These are phyloP conservation scores for Oligia strigilis DNA, from an alignment of 2,888 invertebrate genomes.

Conservation along the genomic window DNA sequence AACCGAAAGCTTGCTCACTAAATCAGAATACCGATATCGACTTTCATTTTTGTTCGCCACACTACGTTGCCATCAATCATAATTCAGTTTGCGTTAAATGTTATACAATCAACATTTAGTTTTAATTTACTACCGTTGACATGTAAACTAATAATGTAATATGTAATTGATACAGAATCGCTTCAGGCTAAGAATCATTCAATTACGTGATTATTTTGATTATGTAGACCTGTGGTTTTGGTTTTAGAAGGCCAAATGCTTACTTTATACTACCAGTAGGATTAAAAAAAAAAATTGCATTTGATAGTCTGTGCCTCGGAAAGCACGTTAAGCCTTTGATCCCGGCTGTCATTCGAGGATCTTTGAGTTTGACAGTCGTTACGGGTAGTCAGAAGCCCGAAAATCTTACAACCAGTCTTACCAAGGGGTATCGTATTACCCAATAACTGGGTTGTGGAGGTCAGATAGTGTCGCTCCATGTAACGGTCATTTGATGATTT, in stretches of 20 bases:
- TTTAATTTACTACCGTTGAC: conserved; percentile 80
- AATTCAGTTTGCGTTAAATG: not conserved
- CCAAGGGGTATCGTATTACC: no score
- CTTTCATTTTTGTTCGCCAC: conserved; percentile 45
- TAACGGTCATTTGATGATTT: no score
- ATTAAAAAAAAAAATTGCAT: no score
- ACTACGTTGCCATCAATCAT: conserved; percentile 43
- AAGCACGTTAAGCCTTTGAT: no score
- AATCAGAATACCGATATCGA: conserved; percentile 28
- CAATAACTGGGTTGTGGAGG: no score
- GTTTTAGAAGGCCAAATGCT: not conserved
- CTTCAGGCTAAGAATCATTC: conserved; percentile 75
- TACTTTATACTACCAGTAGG: not conserved
- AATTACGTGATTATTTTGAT: conserved; percentile 52
- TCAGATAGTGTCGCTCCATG: no score
- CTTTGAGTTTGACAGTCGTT: no score
- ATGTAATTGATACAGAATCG: conserved; percentile 68
- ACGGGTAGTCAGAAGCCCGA: no score
- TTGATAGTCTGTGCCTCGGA: no score
- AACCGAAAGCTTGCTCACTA: conserved; percentile 19
- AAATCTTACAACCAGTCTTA: no score
- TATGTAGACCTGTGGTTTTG: conserved; percentile 3
- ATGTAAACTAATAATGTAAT: conserved; percentile 59
- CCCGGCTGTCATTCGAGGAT: no score
- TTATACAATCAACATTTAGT: conserved; percentile 72